Evolutionary conservation across 2,888 invertebrate species (phyloP).

Genomic region (Zootermopsis nevadensis): DNA sequence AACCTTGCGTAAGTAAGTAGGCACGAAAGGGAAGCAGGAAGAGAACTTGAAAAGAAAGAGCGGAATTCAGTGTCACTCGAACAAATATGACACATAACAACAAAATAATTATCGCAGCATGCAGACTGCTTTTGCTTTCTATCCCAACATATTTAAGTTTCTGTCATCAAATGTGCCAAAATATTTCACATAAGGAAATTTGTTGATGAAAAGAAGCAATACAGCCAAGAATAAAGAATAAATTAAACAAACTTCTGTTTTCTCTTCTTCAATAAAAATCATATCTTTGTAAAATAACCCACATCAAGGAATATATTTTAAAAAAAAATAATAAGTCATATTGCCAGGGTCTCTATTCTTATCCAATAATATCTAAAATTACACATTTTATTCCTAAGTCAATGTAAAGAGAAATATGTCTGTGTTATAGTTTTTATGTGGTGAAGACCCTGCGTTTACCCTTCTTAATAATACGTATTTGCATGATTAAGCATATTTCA

Average conservation of each 20-base stretch:
- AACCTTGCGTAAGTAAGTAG: too few species aligned
- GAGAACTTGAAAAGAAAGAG: too few species aligned
- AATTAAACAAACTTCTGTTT: background rate
- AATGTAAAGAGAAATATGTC: slow-evolving; percentile 25
- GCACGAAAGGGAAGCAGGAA: too few species aligned
- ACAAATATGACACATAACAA: too few species aligned
- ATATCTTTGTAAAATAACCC: background rate
- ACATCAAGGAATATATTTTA: background rate
- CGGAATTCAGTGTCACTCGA: too few species aligned
- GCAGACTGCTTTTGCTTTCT: background rate
- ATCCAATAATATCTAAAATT: slow-evolving; percentile 44
- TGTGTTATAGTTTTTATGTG: slow-evolving; percentile 24
- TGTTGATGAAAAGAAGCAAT: background rate
- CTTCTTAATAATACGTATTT: slow-evolving; percentile 40
- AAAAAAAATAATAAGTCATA: slow-evolving; percentile 1
- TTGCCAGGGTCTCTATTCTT: slow-evolving; percentile 42
- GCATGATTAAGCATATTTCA: slow-evolving; percentile 25
- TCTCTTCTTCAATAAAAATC: background rate
- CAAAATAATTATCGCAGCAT: too few species aligned
- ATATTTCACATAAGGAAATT: background rate
- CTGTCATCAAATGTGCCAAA: background rate
- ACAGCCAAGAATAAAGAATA: background rate
- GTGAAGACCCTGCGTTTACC: slow-evolving; percentile 44
- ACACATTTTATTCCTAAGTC: slow-evolving; percentile 32
- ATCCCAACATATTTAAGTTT: slow-evolving; percentile 14